phyloP scores from a whole-genome alignment of 2,888 invertebrate species.

The Drosophila setosimentum region DNA sequence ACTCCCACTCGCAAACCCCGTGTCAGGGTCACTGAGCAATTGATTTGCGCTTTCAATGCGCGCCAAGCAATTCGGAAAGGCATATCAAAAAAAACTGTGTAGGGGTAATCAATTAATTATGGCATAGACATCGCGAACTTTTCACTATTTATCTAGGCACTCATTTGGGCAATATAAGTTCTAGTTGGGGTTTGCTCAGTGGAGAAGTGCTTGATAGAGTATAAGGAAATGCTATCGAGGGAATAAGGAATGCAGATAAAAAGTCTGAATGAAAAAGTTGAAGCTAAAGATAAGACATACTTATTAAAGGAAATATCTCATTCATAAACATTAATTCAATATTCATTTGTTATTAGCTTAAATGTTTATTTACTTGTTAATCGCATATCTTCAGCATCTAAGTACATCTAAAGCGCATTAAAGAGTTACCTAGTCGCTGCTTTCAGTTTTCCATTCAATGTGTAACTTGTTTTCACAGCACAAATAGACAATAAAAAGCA shows the following conservation, averaged over 20 bases:
- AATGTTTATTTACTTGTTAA: neutral
- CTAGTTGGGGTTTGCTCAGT: neutral
- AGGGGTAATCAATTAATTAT: constrained; percentile 64
- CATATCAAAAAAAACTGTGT: constrained; percentile 30
- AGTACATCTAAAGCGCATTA: constrained; percentile 40
- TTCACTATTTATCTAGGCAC: constrained; percentile 19
- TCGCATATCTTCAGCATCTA: neutral
- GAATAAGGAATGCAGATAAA: neutral
- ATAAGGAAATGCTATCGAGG: neutral
- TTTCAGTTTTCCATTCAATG: constrained; percentile 45
- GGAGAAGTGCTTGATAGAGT: neutral
- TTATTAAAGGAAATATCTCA: neutral
- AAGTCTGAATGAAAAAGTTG: neutral
- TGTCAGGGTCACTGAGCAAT: constrained; percentile 42
- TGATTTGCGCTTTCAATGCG: constrained; percentile 47
- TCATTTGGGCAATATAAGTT: neutral
- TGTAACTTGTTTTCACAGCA: constrained; percentile 66
- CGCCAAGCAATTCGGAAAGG: constrained; percentile 39
- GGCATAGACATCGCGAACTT: constrained; percentile 41
- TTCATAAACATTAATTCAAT: too few relatives aligned
- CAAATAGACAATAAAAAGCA: constrained; percentile 50
- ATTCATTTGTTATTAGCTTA: neutral
- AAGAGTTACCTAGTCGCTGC: constrained; percentile 12
- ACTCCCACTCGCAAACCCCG: constrained; percentile 15
- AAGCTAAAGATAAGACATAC: neutral